phyloP scores from a whole-genome alignment of 2,113 vertebrate genomes.

The Cinclus cinclus region DNA sequence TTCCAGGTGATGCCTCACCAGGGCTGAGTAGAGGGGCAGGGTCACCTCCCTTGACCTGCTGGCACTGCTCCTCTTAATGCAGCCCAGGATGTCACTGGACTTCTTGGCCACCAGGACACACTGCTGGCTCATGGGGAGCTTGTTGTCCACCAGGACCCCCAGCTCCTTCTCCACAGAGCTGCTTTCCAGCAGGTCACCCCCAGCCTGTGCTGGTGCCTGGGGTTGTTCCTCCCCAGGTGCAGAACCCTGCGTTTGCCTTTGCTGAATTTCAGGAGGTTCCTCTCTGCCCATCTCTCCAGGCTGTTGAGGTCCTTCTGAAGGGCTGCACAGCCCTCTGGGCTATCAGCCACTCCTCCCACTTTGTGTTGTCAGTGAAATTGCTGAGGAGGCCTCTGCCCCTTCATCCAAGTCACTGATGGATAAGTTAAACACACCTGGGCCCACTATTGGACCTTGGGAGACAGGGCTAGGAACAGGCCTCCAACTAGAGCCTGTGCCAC shows the following conservation, averaged over 20 bases:
- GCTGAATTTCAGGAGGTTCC: neutral
- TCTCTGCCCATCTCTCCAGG: neutral
- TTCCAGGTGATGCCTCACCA: neutral
- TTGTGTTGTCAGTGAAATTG: neutral
- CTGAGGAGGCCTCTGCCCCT: neutral
- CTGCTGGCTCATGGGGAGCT: neutral
- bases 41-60: neutral
- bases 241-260: neutral
- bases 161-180: neutral
- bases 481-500: neutral
- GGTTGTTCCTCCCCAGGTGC: neutral
- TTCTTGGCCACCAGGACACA: neutral
- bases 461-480: fast-evolving
- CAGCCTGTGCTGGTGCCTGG: neutral
- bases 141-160: neutral
- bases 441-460: neutral
- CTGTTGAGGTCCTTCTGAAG: neutral
- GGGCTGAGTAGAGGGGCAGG: neutral
- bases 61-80: neutral
- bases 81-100: neutral
- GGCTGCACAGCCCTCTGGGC: neutral
- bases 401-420: neutral
- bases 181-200: too few relatives aligned
- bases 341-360: neutral
- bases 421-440: neutral